These are phyloP conservation scores for Crocodylus rhombifer DNA, from an alignment of 2,797 vertebrate species.

Conservation along the genomic window DNA sequence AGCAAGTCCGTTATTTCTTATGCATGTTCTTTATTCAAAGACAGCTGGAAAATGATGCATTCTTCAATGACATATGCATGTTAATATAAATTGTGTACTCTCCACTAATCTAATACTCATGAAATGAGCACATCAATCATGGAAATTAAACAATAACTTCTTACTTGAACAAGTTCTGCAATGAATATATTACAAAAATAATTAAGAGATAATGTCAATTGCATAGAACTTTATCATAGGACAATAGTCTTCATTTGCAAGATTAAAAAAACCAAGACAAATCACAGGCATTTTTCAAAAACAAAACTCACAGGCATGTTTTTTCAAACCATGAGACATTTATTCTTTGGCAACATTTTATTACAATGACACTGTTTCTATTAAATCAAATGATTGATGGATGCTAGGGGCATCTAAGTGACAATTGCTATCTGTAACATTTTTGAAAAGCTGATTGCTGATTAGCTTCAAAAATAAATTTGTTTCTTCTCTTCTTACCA, in stretches of 20 bases:
- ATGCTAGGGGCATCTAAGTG: conserved; percentile 41
- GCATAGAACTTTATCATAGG: conserved; percentile 32
- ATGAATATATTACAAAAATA: conserved; percentile 75
- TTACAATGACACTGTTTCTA: conserved; percentile 53
- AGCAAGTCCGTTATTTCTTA: conserved; percentile 29
- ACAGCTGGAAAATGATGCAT: conserved; percentile 66
- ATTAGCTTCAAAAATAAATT: neutral
- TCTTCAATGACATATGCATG: conserved; percentile 65
- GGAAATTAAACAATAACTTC: conserved; percentile 74
- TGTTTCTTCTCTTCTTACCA: neutral
- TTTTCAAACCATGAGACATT: conserved; percentile 31
- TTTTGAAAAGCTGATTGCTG: conserved; percentile 36
- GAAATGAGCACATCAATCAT: conserved; percentile 79
- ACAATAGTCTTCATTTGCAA: conserved; percentile 34
- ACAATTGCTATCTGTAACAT: neutral
- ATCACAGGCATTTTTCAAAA: conserved; percentile 12
- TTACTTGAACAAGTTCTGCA: conserved; percentile 71
- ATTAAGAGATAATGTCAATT: conserved; percentile 71
- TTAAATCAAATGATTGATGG: conserved; percentile 34
- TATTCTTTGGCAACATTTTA: conserved; percentile 39
- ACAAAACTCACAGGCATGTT: neutral
- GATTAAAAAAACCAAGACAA: conserved; percentile 60
- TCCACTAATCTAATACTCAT: conserved; percentile 75
- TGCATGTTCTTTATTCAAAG: conserved; percentile 59
- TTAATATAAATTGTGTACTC: conserved; percentile 75